phyloP scores from a whole-genome alignment of 2,113 vertebrate species.

The Desmodus rotundus region DNA sequence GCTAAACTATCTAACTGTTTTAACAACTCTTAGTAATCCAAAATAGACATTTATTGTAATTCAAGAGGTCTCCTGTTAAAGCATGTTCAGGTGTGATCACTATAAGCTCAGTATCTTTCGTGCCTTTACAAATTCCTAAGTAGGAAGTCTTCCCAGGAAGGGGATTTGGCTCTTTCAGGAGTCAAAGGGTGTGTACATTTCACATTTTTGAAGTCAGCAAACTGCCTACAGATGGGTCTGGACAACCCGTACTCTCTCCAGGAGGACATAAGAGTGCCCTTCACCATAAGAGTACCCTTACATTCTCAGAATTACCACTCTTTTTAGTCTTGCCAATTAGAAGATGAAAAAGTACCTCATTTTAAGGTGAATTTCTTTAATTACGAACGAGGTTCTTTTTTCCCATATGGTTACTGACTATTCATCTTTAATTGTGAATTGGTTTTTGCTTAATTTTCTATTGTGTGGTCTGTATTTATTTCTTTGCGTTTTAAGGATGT shows the following conservation, averaged over 20 bases:
- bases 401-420: background rate
- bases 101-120: background rate
- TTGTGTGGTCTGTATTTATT: background rate
- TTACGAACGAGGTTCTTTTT: background rate
- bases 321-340: background rate
- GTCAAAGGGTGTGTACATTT: background rate
- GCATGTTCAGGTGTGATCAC: background rate
- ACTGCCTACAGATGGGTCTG: background rate
- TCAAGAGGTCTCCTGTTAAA: background rate
- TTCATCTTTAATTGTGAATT: background rate
- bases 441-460: background rate
- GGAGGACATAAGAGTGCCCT: background rate
- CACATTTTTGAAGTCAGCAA: background rate
- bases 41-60: background rate
- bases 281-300: background rate
- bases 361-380: background rate
- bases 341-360: background rate
- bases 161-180: background rate
- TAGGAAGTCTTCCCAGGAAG: background rate
- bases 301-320: background rate
- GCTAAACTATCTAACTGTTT: background rate
- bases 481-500: background rate
- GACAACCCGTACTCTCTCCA: background rate
- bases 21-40: background rate
- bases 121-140: background rate